phyloP scores from a whole-genome alignment of 1,140 invertebrate genomes.

The Papilio machaon region DNA sequence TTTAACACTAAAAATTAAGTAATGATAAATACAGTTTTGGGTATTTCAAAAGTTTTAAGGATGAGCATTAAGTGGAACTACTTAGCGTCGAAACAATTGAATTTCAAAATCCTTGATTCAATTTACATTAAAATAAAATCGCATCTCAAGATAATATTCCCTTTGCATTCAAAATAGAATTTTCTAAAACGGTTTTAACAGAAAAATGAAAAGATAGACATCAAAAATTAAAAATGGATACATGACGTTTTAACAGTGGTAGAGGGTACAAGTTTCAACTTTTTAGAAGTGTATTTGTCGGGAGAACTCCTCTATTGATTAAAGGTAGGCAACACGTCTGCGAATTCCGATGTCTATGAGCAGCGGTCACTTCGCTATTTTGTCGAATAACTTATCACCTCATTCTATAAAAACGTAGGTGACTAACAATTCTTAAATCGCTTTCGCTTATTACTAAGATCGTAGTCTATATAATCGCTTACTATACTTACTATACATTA shows the following conservation, averaged over 20 bases:
- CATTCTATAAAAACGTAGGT: no score
- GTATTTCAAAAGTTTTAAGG: constrained; percentile 51
- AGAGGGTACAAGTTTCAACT: background rate
- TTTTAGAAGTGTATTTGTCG: no score
- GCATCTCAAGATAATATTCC: background rate
- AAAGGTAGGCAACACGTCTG: no score
- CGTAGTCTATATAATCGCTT: constrained; percentile 46
- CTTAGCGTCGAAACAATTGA: background rate
- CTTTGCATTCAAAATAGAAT: no score
- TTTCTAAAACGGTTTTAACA: no score
- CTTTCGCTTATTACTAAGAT: constrained; percentile 36
- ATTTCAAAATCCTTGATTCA: background rate
- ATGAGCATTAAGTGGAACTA: constrained; percentile 31
- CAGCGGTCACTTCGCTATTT: no score
- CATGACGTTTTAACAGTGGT: no score
- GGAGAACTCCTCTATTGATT: no score
- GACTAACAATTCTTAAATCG: background rate
- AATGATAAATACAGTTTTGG: constrained; percentile 64
- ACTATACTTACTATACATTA: constrained; percentile 45
- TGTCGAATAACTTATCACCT: no score
- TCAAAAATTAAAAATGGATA: no score
- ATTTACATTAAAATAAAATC: background rate
- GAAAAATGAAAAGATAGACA: no score
- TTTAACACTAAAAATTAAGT: constrained; percentile 48
- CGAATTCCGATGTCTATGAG: no score